Conservation (phyloP, 2,797 vertebrate species). For the Phoeniculus purpureus region DNA sequence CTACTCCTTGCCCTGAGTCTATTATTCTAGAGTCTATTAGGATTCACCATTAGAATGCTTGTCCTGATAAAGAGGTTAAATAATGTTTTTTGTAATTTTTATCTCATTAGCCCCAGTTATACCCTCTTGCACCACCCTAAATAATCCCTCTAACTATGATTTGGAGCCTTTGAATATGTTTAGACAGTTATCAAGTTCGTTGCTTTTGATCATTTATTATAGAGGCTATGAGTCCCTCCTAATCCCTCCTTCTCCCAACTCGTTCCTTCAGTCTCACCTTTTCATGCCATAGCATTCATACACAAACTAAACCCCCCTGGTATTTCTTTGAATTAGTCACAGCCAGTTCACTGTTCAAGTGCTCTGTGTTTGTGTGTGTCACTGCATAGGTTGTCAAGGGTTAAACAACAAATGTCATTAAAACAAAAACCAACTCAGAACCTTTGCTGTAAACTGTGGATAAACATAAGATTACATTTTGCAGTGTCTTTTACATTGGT, state of each 20-base stretch:
- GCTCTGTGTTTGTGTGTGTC: neutral
- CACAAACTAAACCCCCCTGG: neutral
- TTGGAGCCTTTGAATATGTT: constrained; percentile 23
- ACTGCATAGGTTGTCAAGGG: neutral
- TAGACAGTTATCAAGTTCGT: neutral
- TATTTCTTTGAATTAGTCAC: neutral
- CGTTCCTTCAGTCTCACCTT: neutral
- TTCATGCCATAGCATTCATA: neutral
- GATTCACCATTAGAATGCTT: constrained; percentile 19
- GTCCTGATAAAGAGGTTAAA: constrained; percentile 36
- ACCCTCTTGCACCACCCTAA: constrained; percentile 2
- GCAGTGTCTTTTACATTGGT: neutral
- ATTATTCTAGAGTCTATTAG: constrained; percentile 7
- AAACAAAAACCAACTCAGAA: neutral
- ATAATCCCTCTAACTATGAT: constrained; percentile 6
- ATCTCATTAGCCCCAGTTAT: constrained; percentile 15
- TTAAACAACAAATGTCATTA: neutral
- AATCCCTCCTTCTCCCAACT: neutral
- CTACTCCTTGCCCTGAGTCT: constrained; percentile 24
- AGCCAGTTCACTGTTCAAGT: neutral
- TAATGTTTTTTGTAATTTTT: constrained; percentile 28
- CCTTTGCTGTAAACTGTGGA: neutral
- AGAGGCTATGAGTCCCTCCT: neutral
- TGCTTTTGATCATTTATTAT: constrained; percentile 21
- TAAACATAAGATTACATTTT: neutral